Conservation (phyloP, 1,140 invertebrate species). For the Euschistus heros region DNA sequence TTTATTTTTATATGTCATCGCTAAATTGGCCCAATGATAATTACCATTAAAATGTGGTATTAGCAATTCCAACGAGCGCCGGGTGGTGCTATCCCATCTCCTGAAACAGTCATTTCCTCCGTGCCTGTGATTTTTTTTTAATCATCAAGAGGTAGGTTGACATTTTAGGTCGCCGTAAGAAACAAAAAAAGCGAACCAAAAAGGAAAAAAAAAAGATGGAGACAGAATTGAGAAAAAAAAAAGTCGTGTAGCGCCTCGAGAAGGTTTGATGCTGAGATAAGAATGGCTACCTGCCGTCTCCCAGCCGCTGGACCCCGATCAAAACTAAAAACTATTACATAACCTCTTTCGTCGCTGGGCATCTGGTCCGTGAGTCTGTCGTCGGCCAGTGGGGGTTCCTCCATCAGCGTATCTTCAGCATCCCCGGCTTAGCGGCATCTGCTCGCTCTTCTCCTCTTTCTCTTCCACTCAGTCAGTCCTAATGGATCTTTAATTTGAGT, state of each 20-base stretch:
- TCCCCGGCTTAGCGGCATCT: no score
- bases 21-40: background rate
- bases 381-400: no score
- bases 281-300: no score
- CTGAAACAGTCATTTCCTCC: background rate
- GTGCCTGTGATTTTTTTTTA: background rate
- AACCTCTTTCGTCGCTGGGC: no score
- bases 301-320: no score
- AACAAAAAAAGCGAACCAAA: background rate
- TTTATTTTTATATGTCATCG: background rate
- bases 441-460: no score
- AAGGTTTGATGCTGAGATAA: no score
- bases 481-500: no score
- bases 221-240: background rate
- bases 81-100: background rate
- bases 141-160: background rate
- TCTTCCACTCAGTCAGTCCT: no score
- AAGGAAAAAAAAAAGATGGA: background rate
- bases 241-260: background rate
- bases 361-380: no score
- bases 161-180: conserved; percentile 3
- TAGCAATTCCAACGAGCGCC: background rate
- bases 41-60: background rate
- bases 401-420: no score
- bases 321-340: no score